phyloP scores from a whole-genome alignment of 2,797 vertebrate genomes.

The Gobionotothen gibberifrons region DNA sequence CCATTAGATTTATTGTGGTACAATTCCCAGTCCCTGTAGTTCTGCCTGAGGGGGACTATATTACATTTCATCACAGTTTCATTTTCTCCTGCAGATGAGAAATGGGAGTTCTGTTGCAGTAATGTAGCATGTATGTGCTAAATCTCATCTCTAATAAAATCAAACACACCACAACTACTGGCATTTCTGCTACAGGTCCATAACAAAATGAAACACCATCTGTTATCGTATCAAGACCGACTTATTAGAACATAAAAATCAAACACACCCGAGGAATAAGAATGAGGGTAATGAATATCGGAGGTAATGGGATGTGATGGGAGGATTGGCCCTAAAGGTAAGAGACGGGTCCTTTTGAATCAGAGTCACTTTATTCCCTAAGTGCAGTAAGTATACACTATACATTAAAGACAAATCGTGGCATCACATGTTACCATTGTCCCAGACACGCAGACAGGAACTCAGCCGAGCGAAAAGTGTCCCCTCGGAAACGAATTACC shows the following conservation, averaged over 20 bases:
- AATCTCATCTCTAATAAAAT: conserved; percentile 99
- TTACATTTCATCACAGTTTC: conserved; percentile 99
- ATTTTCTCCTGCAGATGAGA: conserved; percentile 99
- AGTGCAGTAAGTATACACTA: conserved; percentile 36
- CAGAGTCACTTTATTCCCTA: conserved; percentile 40
- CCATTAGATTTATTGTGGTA: conserved; percentile 99
- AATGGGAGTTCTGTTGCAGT: conserved; percentile 96
- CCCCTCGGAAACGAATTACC: neutral
- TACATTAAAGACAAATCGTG: conserved; percentile 41
- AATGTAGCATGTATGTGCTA: conserved; percentile 98
- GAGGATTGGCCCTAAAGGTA: conserved; percentile 53
- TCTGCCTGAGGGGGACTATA: conserved; percentile 98
- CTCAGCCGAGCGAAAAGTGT: neutral
- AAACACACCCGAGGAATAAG: conserved; percentile 71
- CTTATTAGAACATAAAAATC: conserved; percentile 94
- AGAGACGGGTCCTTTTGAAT: conserved; percentile 50
- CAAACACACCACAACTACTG: conserved; percentile 97
- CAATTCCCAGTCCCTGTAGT: conserved; percentile 97
- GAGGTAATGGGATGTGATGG: conserved; percentile 69
- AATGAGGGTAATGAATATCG: conserved; percentile 75
- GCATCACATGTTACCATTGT: conserved; percentile 20
- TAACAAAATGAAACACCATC: conserved; percentile 95
- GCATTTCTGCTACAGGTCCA: conserved; percentile 89
- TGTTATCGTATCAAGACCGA: conserved; percentile 91
- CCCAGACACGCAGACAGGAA: neutral